Evolutionary conservation across 2,888 invertebrate species (phyloP).

Genomic region (Heterodera filipjevi): DNA sequence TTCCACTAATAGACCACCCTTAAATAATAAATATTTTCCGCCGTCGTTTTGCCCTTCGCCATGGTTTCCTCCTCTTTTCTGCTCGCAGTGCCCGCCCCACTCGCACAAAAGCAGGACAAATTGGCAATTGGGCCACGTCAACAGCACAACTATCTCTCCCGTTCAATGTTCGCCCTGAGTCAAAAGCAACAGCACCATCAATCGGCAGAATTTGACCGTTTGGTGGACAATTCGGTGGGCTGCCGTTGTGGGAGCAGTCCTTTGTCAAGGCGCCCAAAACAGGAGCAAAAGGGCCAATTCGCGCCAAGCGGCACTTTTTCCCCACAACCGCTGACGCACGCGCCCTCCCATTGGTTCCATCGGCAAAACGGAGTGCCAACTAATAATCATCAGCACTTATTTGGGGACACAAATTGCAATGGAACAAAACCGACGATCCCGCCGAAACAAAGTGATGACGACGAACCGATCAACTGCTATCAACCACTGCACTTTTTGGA

Average conservation of each 20-base stretch:
- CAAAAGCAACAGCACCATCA: neutral
- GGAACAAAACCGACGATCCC: neutral
- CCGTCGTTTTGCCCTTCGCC: neutral
- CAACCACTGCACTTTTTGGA: neutral
- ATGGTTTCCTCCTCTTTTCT: neutral
- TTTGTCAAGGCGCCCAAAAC: neutral
- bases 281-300: neutral
- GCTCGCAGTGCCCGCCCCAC: neutral
- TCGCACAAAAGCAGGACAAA: neutral
- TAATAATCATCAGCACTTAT: neutral
- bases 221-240: neutral
- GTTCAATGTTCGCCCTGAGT: neutral
- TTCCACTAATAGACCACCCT: no score
- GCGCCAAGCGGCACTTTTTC: neutral
- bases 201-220: neutral
- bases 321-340: neutral
- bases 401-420: neutral
- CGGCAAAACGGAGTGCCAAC: conserved; percentile 10
- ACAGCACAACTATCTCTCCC: neutral
- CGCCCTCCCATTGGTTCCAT: conserved; percentile 13
- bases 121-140: neutral
- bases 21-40: no score
- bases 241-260: neutral
- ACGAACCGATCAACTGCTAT: neutral
- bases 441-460: neutral